Conservation (phyloP, 2,113 vertebrate species). For the Bos indicus region DNA sequence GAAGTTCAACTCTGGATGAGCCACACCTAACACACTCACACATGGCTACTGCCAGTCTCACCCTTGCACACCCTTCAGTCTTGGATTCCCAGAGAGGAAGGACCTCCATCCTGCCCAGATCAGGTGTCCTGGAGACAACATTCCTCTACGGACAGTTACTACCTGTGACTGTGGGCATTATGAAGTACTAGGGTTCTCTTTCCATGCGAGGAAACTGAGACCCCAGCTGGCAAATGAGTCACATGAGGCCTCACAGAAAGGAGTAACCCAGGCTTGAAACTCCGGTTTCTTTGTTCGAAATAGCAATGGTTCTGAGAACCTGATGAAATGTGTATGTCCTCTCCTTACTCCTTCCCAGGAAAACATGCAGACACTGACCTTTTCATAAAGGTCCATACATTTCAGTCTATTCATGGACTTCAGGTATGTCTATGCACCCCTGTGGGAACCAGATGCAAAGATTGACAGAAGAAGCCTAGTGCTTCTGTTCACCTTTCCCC, state of each 20-base stretch:
- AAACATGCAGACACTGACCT: neutral
- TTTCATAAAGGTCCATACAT: neutral
- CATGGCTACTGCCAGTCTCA: neutral
- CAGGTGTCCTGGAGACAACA: neutral
- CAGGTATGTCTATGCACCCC: neutral
- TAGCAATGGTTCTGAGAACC: neutral
- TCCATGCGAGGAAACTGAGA: neutral
- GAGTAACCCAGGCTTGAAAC: neutral
- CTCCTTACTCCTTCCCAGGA: neutral
- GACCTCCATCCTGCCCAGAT: neutral
- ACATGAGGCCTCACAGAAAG: neutral
- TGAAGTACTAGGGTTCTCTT: neutral
- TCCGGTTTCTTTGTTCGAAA: neutral
- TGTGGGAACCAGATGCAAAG: neutral
- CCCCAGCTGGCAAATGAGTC: neutral
- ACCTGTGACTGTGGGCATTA: neutral
- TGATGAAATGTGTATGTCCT: neutral
- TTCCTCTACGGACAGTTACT: neutral
- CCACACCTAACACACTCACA: neutral
- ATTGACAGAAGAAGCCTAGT: neutral
- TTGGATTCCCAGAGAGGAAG: neutral
- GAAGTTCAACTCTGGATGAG: neutral
- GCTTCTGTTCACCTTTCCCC: neutral
- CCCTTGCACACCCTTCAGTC: neutral
- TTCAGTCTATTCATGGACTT: neutral